Percentiles rank a stretch among this genome's conserved stretches.
Conservation (phyloP, 2,113 vertebrate genomes). For the Elachura formosa region DNA sequence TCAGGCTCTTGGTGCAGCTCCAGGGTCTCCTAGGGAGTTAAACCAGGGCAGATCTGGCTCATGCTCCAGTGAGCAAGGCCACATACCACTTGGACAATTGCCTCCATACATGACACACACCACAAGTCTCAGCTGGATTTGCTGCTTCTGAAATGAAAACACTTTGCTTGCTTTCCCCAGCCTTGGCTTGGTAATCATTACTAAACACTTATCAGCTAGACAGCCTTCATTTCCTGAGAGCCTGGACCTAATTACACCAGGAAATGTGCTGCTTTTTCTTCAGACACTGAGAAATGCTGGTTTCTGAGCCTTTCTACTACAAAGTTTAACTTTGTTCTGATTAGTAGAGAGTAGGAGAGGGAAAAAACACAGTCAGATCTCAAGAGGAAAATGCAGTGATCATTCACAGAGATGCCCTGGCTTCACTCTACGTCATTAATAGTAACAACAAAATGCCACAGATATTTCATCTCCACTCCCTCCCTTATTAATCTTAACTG, state of each 20-base stretch:
- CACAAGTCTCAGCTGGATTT: slow-evolving; percentile 22
- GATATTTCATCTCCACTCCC: background rate
- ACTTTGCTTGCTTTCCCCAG: background rate
- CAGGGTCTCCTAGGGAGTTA: background rate
- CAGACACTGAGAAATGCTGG: background rate
- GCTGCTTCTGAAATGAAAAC: slow-evolving; percentile 51
- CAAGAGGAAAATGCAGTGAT: background rate
- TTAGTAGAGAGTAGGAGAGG: background rate
- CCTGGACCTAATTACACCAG: slow-evolving; percentile 56
- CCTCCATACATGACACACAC: slow-evolving; percentile 10
- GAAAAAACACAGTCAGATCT: background rate
- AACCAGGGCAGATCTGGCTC: background rate
- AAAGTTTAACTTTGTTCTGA: background rate
- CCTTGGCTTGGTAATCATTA: slow-evolving; percentile 21
- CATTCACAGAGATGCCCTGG: background rate
- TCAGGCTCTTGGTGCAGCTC: background rate
- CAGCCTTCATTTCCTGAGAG: slow-evolving; percentile 53
- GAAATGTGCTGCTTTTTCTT: background rate
- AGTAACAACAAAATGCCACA: background rate
- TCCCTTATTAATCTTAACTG: background rate
- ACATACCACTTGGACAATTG: background rate
- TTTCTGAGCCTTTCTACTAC: background rate
- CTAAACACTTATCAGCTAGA: slow-evolving; percentile 55
- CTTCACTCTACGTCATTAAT: background rate
- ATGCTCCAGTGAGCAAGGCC: fast-evolving